A percentile compares a stretch with the other conserved stretches of the same genome.
Conservation (phyloP, 2,113 vertebrate species). For the Thalassarche chlororhynchos region DNA sequence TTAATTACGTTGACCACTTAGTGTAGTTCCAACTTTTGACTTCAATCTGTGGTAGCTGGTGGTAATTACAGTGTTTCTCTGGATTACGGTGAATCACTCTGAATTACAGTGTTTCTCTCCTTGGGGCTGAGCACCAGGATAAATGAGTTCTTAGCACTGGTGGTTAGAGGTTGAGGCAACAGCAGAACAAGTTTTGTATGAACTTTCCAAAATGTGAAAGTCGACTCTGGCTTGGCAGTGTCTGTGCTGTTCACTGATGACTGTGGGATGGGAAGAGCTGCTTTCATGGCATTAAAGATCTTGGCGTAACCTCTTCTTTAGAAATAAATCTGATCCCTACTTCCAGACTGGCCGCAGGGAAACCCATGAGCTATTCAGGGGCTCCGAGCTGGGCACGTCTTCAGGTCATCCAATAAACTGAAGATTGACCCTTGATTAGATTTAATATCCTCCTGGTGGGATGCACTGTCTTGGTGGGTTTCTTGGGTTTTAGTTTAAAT, state of each 20-base stretch:
- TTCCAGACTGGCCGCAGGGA: not conserved
- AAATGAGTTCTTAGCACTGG: not conserved
- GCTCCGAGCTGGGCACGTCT: not conserved
- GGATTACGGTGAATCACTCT: not conserved
- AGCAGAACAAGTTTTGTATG: not conserved
- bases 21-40: not conserved
- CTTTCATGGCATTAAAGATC: not conserved
- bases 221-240: not conserved
- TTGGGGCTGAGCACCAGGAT: not conserved
- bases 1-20: accelerated
- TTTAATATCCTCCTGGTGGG: not conserved
- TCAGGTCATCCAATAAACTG: not conserved
- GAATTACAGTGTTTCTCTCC: not conserved
- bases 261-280: not conserved
- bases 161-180: not conserved
- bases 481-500: not conserved
- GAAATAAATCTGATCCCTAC: not conserved
- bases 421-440: not conserved
- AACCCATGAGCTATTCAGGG: not conserved
- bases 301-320: not conserved
- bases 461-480: not conserved
- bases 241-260: not conserved
- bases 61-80: not conserved
- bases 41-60: not conserved
- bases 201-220: not conserved